Evolutionary conservation across 1,140 invertebrate species (phyloP), one percentile per base, ranked within the genome.

Genomic region (Mactra quadrangularis): DNA sequence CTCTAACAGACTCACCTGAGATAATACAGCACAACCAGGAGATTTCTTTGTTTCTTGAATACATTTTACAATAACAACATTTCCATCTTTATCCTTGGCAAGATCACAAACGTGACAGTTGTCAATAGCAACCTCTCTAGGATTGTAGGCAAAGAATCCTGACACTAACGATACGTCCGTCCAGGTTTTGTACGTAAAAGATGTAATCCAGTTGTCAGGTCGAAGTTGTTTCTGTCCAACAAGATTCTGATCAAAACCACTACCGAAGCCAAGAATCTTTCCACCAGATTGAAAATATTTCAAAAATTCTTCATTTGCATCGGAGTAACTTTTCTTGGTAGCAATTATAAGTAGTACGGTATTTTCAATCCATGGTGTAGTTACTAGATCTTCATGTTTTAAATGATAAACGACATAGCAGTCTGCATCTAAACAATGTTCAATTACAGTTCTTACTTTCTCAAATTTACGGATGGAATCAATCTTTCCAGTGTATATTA

Each of bases 111-210:
- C 95, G 57, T 96, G 94, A 62, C 97, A 92, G 45, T 95, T 95
- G 87, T 97, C 95, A 17, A 92, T 93, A 41, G 95, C 95, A 0
- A 96, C 95, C 29, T 94, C 93, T 25, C 83, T 77, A 17, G 76
- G 79, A 29, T 97, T 96, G 90, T 97, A 97, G 85, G 96, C 97
- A 90, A 97, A 97, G 52, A 97, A 96, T 84, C 97, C 96, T 92
- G 97, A 96, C 93, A 97, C 95, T 94, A 97, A 95, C 87, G 95
- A 95, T 0, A 97, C 96, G 7, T 95, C 95, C 85, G 96, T 95
- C 96, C 96, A 97, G 85, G 95, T 95, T 64, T 95, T 95, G 86
- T 97, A 97, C 15, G 95, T 96, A 86, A 90, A 50, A n/a, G 75
- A 64, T 6, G 72, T 55, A 17, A 89, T 82, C 27, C 81, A 76